These are phyloP conservation scores for Chinchilla lanigera DNA, from an alignment of 2,113 vertebrate species.

Conservation along the genomic window DNA sequence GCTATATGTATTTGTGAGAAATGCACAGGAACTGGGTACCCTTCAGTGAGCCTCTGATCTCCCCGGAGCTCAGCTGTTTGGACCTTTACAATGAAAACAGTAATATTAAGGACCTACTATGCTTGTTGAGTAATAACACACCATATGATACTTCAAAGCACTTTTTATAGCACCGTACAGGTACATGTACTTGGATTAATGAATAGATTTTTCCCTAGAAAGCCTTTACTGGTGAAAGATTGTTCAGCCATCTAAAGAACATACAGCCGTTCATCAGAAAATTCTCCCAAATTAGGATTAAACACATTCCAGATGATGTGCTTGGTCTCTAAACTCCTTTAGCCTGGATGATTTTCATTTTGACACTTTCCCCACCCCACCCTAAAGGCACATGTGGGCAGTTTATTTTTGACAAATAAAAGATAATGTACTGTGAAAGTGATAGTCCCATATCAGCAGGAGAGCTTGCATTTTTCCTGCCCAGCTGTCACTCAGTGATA, in stretches of 20 bases:
- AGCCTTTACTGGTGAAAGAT: background rate
- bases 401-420: slow-evolving; percentile 64
- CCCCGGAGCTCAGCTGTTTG: background rate
- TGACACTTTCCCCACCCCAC: background rate
- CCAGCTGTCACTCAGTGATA: slow-evolving; percentile 41
- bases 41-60: background rate
- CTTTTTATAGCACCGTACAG: background rate
- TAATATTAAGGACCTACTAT: background rate
- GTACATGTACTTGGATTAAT: background rate
- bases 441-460: background rate
- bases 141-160: background rate
- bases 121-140: background rate
- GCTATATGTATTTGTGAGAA: background rate
- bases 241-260: slow-evolving; percentile 17
- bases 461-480: background rate
- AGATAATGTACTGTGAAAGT: slow-evolving; percentile 53
- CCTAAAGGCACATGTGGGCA: slow-evolving; percentile 10
- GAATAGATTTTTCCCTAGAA: slow-evolving; percentile 30
- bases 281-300: background rate
- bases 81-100: background rate
- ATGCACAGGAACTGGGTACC: background rate
- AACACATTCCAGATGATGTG: background rate
- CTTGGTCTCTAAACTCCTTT: slow-evolving; percentile 8
- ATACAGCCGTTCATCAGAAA: background rate
- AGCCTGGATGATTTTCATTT: slow-evolving; percentile 52